Base-by-base conservation (phyloP, 2,797 vertebrate genomes). In the Tragelaphus eurycerus region DNA sequence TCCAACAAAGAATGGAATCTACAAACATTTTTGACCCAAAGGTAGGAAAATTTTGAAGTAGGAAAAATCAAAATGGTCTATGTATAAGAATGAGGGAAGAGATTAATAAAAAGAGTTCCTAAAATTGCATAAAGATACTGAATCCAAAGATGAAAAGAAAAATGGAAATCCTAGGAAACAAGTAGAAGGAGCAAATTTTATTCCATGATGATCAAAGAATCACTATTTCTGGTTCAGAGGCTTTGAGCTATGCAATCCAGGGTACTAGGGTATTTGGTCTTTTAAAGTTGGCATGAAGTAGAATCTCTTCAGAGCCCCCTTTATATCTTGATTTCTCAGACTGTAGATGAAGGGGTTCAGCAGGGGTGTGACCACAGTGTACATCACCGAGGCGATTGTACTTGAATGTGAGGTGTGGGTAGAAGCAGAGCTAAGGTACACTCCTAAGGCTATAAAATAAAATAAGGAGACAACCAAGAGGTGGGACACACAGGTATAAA, bases 381-480 rank as follows among this genome's bases (percentile, higher is more conserved):
- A 38, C 64, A 38, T 38, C 64, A 67, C 8, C 0, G n/a, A 67
- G n/a, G 64, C 4, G 1, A 3, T 38, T 38, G 17, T 38, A 21
- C n/a, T 71, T 71, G 64, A 34, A 34, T 21, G n/a, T 67, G n/a
- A 79, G 76, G 0, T 19, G 21, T 54, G 34, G 4, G 46, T n/a
- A 25, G n/a, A 7, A 19, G 12, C 29, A 25, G 74, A 55, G 21
- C 27, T 86, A 6, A 88, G 34, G 6, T 93, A 88, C 1, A 67
- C 50, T 2, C 55, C 84, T 4, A 81, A 55, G 34, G 23, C 9
- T 12, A 6, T 64, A 16, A 34, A 34, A 46, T 81, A 88, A 60
- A 93, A 93, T 23, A 93, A 48, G 1, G 21, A 57, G 64, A 92
- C 62, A 19, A 76, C 43, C 1, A 21, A 52, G 7, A 86, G 48